Percentiles rank a stretch among this genome's conserved stretches.
Evolutionary conservation across 2,113 vertebrate genomes (phyloP).

Genomic region (Cyrtonyx montezumae): DNA sequence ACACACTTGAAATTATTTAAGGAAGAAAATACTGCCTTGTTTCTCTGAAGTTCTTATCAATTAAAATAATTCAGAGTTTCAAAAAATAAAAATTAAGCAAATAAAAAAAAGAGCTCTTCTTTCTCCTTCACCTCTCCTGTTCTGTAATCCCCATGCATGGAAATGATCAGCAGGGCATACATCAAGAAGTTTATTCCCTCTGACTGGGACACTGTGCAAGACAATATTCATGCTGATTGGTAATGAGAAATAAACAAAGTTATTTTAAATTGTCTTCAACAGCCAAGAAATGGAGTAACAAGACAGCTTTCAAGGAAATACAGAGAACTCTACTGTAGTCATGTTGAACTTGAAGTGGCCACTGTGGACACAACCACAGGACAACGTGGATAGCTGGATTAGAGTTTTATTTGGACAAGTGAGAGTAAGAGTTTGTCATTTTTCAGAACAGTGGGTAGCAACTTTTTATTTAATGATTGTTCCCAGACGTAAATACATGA

Average conservation of each 20-base stretch:
- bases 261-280: neutral
- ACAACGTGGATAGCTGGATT: neutral
- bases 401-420: neutral
- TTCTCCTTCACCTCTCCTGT: neutral
- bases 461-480: neutral
- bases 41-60: neutral
- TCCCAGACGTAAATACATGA: neutral
- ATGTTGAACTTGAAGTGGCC: neutral
- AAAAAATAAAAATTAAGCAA: neutral
- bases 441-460: neutral
- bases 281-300: neutral
- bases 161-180: too few species aligned
- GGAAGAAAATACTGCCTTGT: neutral
- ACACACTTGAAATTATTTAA: neutral
- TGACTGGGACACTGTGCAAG: neutral
- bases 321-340: neutral
- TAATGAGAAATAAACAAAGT: neutral
- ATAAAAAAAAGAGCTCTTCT: neutral
- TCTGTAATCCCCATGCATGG: too few species aligned
- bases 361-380: neutral
- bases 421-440: neutral
- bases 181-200: neutral
- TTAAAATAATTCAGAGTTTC: neutral
- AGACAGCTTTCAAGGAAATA: neutral
- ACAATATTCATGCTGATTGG: fast-evolving